These are phyloP conservation scores for Erebia epiphron DNA, from an alignment of 2,888 invertebrate genomes.

Conservation along the genomic window DNA sequence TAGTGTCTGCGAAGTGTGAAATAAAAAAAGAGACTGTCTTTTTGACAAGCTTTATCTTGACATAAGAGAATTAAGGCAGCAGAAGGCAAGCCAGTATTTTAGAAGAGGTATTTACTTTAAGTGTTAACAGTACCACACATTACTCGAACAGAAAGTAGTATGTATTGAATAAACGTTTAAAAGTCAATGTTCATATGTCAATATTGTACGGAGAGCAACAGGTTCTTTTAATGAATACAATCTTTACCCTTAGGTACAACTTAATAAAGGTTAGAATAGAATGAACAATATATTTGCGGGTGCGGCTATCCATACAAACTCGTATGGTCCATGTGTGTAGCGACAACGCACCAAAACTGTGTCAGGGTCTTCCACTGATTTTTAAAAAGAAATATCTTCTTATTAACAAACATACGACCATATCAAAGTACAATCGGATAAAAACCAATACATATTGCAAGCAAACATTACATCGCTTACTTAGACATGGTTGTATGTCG, in stretches of 20 bases:
- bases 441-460: slow-evolving; percentile 21
- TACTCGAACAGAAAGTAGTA: slow-evolving; percentile 40
- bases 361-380: slow-evolving; percentile 76
- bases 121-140: slow-evolving; percentile 29
- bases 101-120: slow-evolving; percentile 32
- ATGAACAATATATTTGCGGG: slow-evolving; percentile 40
- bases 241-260: slow-evolving; percentile 9
- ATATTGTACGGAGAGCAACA: slow-evolving; percentile 36
- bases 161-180: slow-evolving; percentile 42
- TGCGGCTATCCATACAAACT: slow-evolving; percentile 38
- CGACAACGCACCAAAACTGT: slow-evolving; percentile 65
- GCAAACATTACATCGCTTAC: slow-evolving; percentile 29
- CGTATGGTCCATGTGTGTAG: slow-evolving; percentile 46
- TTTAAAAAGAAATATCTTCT: slow-evolving; percentile 61
- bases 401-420: slow-evolving; percentile 44
- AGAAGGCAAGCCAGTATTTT: slow-evolving; percentile 35
- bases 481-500: slow-evolving; percentile 43
- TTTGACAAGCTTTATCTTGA: slow-evolving; percentile 15
- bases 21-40: neutral
- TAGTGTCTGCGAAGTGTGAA: neutral
- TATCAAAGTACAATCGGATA: slow-evolving; percentile 39
- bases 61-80: slow-evolving; percentile 3
- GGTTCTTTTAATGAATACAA: slow-evolving; percentile 1
- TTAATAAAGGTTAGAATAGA: slow-evolving; percentile 28
- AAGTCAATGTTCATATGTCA: slow-evolving; percentile 48